Evolutionary conservation across 2,113 vertebrate genomes (phyloP), one percentile per base, ranked within the genome.

Genomic region (Trachemys scripta): DNA sequence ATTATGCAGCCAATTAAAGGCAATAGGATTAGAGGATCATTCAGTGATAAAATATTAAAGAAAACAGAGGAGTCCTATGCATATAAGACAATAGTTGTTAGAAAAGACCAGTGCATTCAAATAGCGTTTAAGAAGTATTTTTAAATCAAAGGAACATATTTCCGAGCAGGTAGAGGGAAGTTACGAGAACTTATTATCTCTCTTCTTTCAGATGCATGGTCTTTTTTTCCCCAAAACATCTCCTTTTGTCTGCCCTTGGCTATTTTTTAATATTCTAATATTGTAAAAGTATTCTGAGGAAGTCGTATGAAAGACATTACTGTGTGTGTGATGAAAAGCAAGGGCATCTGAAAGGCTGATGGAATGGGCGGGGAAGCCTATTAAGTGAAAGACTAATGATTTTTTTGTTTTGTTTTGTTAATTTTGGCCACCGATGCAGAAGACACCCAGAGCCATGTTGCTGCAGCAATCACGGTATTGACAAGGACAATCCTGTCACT

Each of bases 401-500:
- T 7, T 7, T 0, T 3, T 3, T 25, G 80, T 85, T 95, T 88
- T 80, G 84, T 42, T 42, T 42, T 42, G 87, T 78, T 84, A 17
- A 2, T 13, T 0, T 24, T 54, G 54, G 12, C 59, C 54, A 84
- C 20, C 3, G 27, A 5, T 49, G 49, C 35, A 80, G 79, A 5
- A 14, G 31, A n/a, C 16, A 10, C 53, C 10, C 80, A 10, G 27
- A 51, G 5, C 13, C 22, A 82, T 3, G 3, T 38, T 25, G 19
- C 9, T 53, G 14, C n/a, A 27, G 38, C 12, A 29, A 0, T 3
- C 38, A 45, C 10, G 38, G 25, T 45, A 22, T 11, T 76, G 25
- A 45, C 35, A 29, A 91, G 91, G 45, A n/a, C 16, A 47, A 3
- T 5, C n/a, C 10, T 0, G 0, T 10, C 83, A 20, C 12, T 80